Base-by-base conservation (phyloP, 2,888 invertebrate genomes). In the Trissolcus japonicus region DNA sequence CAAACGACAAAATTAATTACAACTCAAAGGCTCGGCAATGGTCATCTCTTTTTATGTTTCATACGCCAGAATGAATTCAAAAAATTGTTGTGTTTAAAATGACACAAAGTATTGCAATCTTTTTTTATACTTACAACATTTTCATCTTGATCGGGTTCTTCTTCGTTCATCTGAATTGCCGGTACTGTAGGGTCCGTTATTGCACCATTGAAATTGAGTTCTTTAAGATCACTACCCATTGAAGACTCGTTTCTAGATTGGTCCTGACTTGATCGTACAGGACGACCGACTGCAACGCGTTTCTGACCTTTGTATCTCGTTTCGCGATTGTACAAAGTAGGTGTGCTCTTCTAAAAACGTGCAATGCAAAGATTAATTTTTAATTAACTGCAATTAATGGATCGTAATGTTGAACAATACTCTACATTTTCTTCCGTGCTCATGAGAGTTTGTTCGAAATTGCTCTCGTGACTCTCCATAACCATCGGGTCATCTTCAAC, bases 231-330 rank as follows among this genome's bases (percentile, higher is more conserved):
- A 14, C 59, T 46, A 2, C 62, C 76, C n/a, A 80, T 25, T 17
- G 78, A 69, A 25, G n/a, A 6, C 7, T 67, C 72, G 29, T 54
- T 71, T 50, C 71, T 72, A 4, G 78, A 72, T 48, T 74, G 67
- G 0, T 85, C 84, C 14, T 68, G 82, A 63, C 80, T 82, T 2
- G 35, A 35, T 55, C 84, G 82, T 1, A 80, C 79, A 0, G 80
- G 69, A 46, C 87, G 88, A 72, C 89, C 89, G 0, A 90, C 88
- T 7, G 89, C 87, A 1, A 90, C 90, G 63, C 90, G 83, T 81
- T 90, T 90, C 78, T 89, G 89, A 0, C 90, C 90, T 79, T 88
- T 90, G 81, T 86, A 91, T 79, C 90, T 84, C 1, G 90, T 90
- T 62, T 90, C 90, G 4, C 89, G 87, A 60, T 86, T 87, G 76